Base-by-base conservation (phyloP, 1,140 invertebrate genomes). In the Akabosia matsudoensis region DNA sequence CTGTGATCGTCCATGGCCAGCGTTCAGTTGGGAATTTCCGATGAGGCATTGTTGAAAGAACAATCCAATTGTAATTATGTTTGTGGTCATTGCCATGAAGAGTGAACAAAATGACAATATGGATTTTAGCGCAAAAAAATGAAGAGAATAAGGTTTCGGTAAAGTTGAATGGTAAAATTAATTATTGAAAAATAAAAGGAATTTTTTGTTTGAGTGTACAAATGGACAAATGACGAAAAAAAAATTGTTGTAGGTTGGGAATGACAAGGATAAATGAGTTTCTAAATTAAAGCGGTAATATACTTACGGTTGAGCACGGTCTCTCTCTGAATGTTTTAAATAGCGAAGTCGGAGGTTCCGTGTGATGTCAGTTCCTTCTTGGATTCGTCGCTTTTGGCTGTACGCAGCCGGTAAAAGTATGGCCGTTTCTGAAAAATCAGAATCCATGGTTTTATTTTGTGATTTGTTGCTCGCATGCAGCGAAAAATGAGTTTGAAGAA, bases 301-400 rank as follows among this genome's bases (percentile, higher is more conserved):
- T 56, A 13, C 91, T 92, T 86, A 93, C 92, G 93, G 91, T 85
- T 90, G 91, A 79, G 91, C 90, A n/a, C 88, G 88, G 82, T 92
- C 91, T 74, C 91, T 89, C 77, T 90, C 90, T 14, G 90, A 89
- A 81, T 89, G 87, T 72, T 92, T 90, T 18, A 89, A 90, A 84
- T 93, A 92, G 31, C 90, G 89, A 54, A 92, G 84, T 45, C 91
- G 87, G 71, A 93, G 85, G 83, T 93, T 93, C 79, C 89, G 89
- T 73, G 91, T 86, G 76, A 92, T 92, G 81, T 93, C 92, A 74
- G 88, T 88, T 33, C 90, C 92, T 51, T 90, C 90, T 82, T 93
- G 93, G 7, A 88, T 86, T 79, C 88, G 89, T 51, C 91, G 88
- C 77, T 87, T 90, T 74, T 89, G 87, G 10, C 91, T 90, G 74